Percentiles rank a stretch among this genome's conserved stretches.
These are phyloP conservation scores for Esperia sulphurella DNA, from an alignment of 2,888 invertebrate genomes.

Conservation along the genomic window DNA sequence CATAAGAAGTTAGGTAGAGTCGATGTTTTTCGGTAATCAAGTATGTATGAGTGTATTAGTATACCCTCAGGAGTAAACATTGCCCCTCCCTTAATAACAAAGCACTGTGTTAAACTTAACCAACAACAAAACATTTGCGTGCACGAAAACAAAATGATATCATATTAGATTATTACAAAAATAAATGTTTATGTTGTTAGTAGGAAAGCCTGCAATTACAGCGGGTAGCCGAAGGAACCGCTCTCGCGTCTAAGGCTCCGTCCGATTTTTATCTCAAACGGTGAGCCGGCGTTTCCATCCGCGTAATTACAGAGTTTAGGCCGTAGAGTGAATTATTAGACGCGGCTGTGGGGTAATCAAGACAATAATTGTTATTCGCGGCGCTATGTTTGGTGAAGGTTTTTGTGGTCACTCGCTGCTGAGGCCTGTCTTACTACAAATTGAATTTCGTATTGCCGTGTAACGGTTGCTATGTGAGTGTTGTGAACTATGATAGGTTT, in stretches of 20 bases:
- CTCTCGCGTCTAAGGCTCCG: conserved; percentile 21
- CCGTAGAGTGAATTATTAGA: conserved; percentile 75
- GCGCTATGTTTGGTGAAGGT: conserved; percentile 50
- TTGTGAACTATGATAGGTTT: not conserved
- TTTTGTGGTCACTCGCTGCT: conserved; percentile 42
- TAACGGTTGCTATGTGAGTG: conserved; percentile 30
- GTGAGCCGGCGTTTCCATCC: conserved; percentile 71
- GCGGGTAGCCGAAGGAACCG: conserved; percentile 36
- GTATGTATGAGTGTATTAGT: too few relatives aligned
- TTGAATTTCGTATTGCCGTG: conserved; percentile 59
- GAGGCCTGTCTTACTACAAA: conserved; percentile 35
- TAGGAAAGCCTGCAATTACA: conserved; percentile 53
- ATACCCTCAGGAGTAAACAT: too few relatives aligned
- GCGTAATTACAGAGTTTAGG: conserved; percentile 76
- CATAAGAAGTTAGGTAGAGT: too few relatives aligned
- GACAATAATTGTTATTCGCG: conserved; percentile 69
- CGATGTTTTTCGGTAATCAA: too few relatives aligned
- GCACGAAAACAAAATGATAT: conserved; percentile 16
- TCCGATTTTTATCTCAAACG: conserved; percentile 74
- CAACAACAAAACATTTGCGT: not conserved
- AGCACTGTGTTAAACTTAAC: not conserved
- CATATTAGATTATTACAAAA: conserved; percentile 40
- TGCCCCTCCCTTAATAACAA: not conserved
- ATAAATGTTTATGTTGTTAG: conserved; percentile 68
- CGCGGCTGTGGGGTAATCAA: conserved; percentile 64